Evolutionary conservation across 2,888 invertebrate species (phyloP), one percentile per base, ranked within the genome.

Genomic region (Phalera bucephala): DNA sequence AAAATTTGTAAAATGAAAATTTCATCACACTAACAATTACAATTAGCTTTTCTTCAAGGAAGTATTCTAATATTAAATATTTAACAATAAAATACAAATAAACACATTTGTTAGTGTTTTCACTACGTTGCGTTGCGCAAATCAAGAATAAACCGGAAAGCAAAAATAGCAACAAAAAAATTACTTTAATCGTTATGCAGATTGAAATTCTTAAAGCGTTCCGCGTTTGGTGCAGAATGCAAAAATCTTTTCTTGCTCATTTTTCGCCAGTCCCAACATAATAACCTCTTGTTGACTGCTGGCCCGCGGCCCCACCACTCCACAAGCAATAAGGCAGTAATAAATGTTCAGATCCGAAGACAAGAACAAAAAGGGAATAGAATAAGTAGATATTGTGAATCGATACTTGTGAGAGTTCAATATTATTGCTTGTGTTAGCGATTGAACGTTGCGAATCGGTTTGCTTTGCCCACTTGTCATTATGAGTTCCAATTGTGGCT

Each of bases 291-390:
- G 86, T 85, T 84, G 82, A 82, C 80, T 78, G 65, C 71, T 69
- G 72, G 70, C 77, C 75, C 71, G 65, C 72, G 72, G 77, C 80
- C 76, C 59, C 67, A 80, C 78, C 83, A 77, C 80, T 85, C 72
- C 76, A 77, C 84, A 74, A 81, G 81, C 86, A 87, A 87, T 88
- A 87, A 87, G 84, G 81, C 76, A 80, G 87, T 88, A 87, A 88
- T 88, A 87, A 88, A 88, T 86, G 87, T 82, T 87, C 81, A 67
- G 80, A 74, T 77, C 77, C 67, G 73, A 80, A 84, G 80, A 77
- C 70, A 78, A 72, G 75, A 80, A 78, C 74, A 79, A 84, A 84
- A 85, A 79, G 58, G 21, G 70, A 72, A 77, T 77, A 82, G 81
- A 77, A 80, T 81, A 83, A 85, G 82, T 81, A 72, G 84, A 85